phyloP scores from a whole-genome alignment of 2,113 vertebrate genomes.

The Phalacrocorax carbo region DNA sequence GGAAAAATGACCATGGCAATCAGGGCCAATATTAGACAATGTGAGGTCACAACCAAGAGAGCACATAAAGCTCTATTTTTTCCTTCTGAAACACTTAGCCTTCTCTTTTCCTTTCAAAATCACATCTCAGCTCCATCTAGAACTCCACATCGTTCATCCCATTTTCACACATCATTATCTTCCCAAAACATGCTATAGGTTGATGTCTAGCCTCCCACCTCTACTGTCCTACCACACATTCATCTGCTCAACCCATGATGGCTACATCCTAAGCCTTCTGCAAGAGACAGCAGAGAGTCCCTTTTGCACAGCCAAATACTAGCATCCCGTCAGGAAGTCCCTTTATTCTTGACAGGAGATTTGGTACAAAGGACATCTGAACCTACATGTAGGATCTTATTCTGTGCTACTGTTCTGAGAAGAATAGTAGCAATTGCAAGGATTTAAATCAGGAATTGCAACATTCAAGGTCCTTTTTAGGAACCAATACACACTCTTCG shows the following conservation, averaged over 20 bases:
- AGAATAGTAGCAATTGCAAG: neutral
- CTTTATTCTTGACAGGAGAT: neutral
- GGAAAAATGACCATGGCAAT: neutral
- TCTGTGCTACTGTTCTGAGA: neutral
- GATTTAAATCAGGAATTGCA: neutral
- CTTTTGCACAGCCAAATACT: neutral
- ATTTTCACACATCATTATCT: neutral
- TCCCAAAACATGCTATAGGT: neutral
- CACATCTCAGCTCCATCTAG: neutral
- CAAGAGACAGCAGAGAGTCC: neutral
- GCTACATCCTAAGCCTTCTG: neutral
- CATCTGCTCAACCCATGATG: neutral
- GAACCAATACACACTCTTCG: neutral
- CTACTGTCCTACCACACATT: neutral
- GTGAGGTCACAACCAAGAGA: neutral
- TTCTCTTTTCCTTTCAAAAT: neutral
- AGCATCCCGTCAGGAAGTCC: neutral
- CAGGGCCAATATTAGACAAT: neutral
- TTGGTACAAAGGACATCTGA: neutral
- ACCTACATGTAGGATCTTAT: neutral
- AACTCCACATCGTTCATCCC: neutral
- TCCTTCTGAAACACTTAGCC: neutral
- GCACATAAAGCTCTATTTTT: neutral
- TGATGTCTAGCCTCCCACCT: neutral
- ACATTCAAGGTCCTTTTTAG: neutral